Base-by-base conservation (phyloP, 2,888 invertebrate species). In the Aelia acuminata region DNA sequence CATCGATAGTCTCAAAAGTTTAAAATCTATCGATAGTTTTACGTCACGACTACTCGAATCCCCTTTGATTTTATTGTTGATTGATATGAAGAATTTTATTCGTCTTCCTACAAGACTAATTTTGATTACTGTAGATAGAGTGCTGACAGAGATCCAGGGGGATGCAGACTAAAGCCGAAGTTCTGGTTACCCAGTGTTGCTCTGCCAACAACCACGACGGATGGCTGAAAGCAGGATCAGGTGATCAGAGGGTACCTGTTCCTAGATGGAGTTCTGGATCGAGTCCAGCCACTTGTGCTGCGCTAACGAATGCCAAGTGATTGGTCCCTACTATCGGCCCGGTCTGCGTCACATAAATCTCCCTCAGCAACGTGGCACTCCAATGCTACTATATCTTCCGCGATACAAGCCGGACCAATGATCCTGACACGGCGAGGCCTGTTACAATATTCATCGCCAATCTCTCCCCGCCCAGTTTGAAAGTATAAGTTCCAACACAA, bases 261-360 rank as follows among this genome's bases (percentile, higher is more conserved):
- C 8, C n/a, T n/a, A 7, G 53, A n/a, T 57, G 15, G 13, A 22
- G 57, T 26, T 3, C 57, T 57, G 57, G 57, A 57, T 57, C 57
- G 26, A 57, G 57, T 57, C 57, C 57, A 57, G 57, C 26, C 26
- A 15, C 11, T 26, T 26, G 26, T 57, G 57, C 57, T 57, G 26
- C 26, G 26, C 57, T 57, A 57, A 57, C 57, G 57, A 57, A 57
- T 57, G 57, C 57, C 57, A 57, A 57, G 57, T 13, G 57, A 57
- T 57, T 57, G 57, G 26, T 57, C n/a, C 57, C 57, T 26, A 57
- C 57, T 57, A 57, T 57, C 57, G 2, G 13, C 3, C 3, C 57
- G 13, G 26, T 3, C 57, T 26, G 26, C 26, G 57, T 26, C 57
- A 26, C 5, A 57, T 57, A 57, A 57, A 57, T 57, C 57, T 57